phyloP scores from a whole-genome alignment of 2,888 invertebrate genomes.

The Catocala nupta region DNA sequence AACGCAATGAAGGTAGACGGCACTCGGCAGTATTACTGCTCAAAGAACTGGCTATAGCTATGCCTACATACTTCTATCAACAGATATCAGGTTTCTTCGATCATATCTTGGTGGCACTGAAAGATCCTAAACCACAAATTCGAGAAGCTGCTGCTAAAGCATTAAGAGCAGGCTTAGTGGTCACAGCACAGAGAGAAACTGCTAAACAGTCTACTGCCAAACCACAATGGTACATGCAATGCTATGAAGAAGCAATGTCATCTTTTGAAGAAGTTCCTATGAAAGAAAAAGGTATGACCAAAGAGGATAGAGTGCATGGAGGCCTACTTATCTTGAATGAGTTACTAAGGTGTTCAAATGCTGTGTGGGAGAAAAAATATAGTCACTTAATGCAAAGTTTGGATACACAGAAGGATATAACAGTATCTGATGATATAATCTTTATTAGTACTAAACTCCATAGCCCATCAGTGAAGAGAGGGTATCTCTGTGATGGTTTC shows the following conservation, averaged over 20 bases:
- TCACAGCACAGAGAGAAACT: constrained; percentile 98
- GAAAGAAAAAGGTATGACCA: constrained; percentile 92
- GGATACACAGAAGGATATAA: constrained; percentile 80
- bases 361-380: constrained; percentile 94
- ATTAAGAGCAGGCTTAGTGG: constrained; percentile 96
- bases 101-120: constrained; percentile 95
- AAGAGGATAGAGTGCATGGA: constrained; percentile 97
- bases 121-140: constrained; percentile 96
- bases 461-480: constrained; percentile 87
- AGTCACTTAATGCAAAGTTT: constrained; percentile 90
- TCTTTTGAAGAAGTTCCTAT: constrained; percentile 90
- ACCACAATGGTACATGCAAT: constrained; percentile 97
- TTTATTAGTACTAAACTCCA: constrained; percentile 88
- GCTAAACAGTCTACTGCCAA: constrained; percentile 96
- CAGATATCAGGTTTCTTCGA: constrained; percentile 98
- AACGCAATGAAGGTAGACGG: constrained; percentile 95
- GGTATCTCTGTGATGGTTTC: constrained; percentile 80
- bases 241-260: constrained; percentile 95
- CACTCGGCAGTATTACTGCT: constrained; percentile 97
- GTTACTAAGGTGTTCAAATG: constrained; percentile 95
- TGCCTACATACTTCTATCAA: constrained; percentile 99
- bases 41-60: constrained; percentile 97
- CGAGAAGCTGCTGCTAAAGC: constrained; percentile 98
- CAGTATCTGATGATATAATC: constrained; percentile 85
- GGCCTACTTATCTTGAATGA: constrained; percentile 97